Conservation (phyloP, 2,113 vertebrate species). For the Taxidea taxus region DNA sequence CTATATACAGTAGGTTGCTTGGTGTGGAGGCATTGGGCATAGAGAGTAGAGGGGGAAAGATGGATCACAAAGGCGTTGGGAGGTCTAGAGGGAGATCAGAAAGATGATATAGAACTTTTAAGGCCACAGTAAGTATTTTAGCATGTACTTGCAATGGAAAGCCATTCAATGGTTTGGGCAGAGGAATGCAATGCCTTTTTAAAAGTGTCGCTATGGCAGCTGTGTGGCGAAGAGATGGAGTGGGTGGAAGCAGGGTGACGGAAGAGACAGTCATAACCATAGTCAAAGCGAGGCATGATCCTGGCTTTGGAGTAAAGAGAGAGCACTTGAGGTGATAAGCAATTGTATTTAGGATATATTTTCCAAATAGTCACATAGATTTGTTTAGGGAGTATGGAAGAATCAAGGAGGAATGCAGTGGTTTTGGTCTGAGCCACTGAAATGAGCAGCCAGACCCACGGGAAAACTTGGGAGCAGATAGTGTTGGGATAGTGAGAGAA, state of each 20-base stretch:
- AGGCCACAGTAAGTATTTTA: neutral
- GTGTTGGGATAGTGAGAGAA: no score
- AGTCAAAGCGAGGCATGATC: no score
- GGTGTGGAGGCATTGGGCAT: neutral
- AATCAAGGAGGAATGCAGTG: neutral
- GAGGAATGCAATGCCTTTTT: neutral
- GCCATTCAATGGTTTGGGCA: neutral
- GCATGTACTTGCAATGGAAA: neutral
- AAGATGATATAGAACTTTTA: neutral
- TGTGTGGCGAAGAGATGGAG: neutral
- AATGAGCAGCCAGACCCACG: neutral
- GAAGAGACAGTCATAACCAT: neutral
- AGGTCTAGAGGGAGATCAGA: neutral
- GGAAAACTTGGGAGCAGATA: neutral
- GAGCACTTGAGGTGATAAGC: neutral
- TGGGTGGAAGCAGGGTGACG: no score
- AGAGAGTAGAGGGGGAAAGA: rapidly evolving
- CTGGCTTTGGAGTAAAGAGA: neutral
- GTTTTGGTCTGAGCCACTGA: neutral
- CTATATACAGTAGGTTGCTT: neutral
- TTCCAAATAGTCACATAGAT: neutral
- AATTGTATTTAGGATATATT: no score
- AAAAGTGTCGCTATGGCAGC: neutral
- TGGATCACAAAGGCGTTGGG: neutral
- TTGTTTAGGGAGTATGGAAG: neutral